phyloP scores from a whole-genome alignment of 2,113 vertebrate genomes.

The Syngnathus typhle region DNA sequence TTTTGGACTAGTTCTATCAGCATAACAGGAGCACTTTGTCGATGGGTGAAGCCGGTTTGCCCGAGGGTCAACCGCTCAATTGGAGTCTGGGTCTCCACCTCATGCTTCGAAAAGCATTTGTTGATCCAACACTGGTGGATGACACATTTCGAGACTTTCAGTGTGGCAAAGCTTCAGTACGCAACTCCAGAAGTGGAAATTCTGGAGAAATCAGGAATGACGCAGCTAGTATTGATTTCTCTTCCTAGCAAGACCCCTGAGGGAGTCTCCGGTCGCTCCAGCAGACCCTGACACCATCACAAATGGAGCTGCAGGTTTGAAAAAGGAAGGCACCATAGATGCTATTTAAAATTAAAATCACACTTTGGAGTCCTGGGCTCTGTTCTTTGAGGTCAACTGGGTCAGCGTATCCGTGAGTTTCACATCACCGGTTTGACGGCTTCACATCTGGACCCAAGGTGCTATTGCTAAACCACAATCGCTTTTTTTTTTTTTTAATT shows the following conservation, averaged over 20 bases:
- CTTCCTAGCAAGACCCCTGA: constrained; percentile 22
- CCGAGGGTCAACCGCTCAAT: constrained; percentile 46
- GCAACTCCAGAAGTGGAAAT: constrained; percentile 22
- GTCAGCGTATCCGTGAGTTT: constrained; percentile 32
- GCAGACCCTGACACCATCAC: constrained; percentile 3
- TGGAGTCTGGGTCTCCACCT: constrained; percentile 32
- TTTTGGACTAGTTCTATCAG: constrained; percentile 51
- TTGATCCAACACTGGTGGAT: constrained; percentile 10
- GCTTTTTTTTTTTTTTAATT: not conserved
- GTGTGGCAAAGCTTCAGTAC: constrained; percentile 4
- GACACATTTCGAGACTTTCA: not conserved
- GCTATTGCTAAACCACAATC: constrained; percentile 28
- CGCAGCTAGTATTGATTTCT: constrained; percentile 39
- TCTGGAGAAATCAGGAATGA: constrained; percentile 3
- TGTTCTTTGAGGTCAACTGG: constrained; percentile 3
- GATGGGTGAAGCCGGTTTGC: constrained; percentile 51
- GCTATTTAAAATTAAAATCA: not conserved
- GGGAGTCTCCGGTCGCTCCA: constrained; percentile 46
- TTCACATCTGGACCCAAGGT: constrained; percentile 64
- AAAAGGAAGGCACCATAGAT: constrained; percentile 2
- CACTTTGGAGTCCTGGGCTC: not conserved
- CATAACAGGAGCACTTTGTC: constrained; percentile 51
- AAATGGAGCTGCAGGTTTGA: constrained; percentile 9
- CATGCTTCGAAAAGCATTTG: constrained; percentile 14
- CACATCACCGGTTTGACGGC: constrained; percentile 7